Evolutionary conservation across 1,140 invertebrate species (phyloP), one percentile per base, ranked within the genome.

Genomic region (Helicoverpa armigera): DNA sequence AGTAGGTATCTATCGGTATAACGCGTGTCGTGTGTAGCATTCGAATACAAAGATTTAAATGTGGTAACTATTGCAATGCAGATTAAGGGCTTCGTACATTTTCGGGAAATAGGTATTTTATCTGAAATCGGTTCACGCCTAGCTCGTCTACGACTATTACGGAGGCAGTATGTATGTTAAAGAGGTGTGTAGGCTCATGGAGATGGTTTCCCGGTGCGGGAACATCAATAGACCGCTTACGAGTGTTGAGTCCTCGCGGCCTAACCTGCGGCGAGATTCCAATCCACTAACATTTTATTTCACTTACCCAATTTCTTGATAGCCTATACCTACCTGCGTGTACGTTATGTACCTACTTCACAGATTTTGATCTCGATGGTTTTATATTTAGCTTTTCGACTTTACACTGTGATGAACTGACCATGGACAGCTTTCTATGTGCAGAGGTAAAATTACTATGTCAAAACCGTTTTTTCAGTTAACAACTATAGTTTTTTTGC

Each of bases 281-380:
- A 86, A 87, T 86, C 83, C 82, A 81, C 82, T 82, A 84, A 83
- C 85, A 86, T 85, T 88, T 88, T 88, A 88, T 89, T 88, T 88
- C 88, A 89, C 84, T 89, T 89, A 85, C 87, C 80, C 82, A 81
- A 80, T 83, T 79, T 84, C 61, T 80, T 65, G 74, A 80, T 75
- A 78, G 72, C 79, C 75, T 83, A 81, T 79, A 80, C 56, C 67
- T 79, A 80, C 56, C 67, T 73, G 78, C 23, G 18, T 23, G 43
- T 72, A 61, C 13, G 51, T 58, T 70, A 70, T 35, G n/a, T n/a
- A n/a, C n/a, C 4, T 79, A n/a, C 76, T 67, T 77, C 61, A 54
- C 75, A 65, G 35, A 2, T 13, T 53, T 65, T 77, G 43, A 53
- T 29, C 16, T 16, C 61, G 10, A 51, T 23, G 35, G 29, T 69